These are phyloP conservation scores for Hypomecis atomaria DNA, from an alignment of 2,888 invertebrate genomes.

Conservation along the genomic window DNA sequence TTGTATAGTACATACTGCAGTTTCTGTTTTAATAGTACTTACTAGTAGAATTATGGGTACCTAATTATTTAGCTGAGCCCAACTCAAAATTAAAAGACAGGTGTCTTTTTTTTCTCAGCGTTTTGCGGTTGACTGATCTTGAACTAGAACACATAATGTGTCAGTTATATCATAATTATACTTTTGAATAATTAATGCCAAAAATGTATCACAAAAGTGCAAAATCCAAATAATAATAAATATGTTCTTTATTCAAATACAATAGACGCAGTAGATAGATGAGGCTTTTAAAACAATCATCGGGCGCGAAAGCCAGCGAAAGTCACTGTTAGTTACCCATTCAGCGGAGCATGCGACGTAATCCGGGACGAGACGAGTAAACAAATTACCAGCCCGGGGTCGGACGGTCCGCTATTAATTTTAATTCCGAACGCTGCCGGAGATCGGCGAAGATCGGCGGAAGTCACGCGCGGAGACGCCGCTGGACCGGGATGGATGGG, in stretches of 20 bases:
- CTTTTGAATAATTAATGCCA: too few species aligned
- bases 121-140: too few species aligned
- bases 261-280: slow-evolving; percentile 10
- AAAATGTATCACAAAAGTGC: not conserved
- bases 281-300: slow-evolving; percentile 42
- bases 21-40: too few species aligned
- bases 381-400: slow-evolving; percentile 78
- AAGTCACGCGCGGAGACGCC: slow-evolving; percentile 67
- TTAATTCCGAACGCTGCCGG: slow-evolving; percentile 78
- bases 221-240: slow-evolving; percentile 1
- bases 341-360: slow-evolving; percentile 79
- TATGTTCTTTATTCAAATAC: slow-evolving; percentile 16
- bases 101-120: too few species aligned
- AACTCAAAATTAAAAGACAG: too few species aligned
- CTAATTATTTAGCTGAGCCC: too few species aligned
- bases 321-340: slow-evolving; percentile 78
- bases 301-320: slow-evolving; percentile 48
- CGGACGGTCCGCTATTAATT: slow-evolving; percentile 80
- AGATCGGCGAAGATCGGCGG: slow-evolving; percentile 76
- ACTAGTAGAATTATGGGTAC: too few species aligned
- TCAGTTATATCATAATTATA: too few species aligned
- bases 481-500: slow-evolving; percentile 19
- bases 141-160: too few species aligned
- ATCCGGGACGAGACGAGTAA: slow-evolving; percentile 81
- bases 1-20: too few species aligned